Conservation (phyloP, 64 coral and sea anemone species). For the Astreopora myriophthalma region DNA sequence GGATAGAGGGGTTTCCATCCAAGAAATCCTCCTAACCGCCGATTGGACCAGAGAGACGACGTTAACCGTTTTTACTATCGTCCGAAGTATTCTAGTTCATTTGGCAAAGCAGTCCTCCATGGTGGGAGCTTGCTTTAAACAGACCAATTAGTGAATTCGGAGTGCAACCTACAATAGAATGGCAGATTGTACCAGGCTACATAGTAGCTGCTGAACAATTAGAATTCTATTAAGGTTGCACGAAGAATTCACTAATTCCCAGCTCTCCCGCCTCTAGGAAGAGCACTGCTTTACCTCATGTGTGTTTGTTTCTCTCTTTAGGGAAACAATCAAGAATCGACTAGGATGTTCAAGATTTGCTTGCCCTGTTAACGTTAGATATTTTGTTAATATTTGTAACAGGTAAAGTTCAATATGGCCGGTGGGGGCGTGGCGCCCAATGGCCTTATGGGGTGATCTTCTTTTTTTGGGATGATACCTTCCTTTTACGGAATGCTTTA, state of each 20-base stretch:
- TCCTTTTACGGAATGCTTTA: not conserved
- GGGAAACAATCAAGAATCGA: too few species aligned
- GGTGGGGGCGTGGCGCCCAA: not conserved
- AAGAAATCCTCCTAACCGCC: not conserved
- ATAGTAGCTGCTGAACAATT: not conserved
- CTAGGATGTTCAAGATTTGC: too few species aligned
- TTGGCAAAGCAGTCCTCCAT: not conserved
- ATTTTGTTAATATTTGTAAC: too few species aligned
- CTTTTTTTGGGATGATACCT: not conserved
- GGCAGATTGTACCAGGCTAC: not conserved
- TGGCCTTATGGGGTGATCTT: not conserved
- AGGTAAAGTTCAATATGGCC: not conserved
- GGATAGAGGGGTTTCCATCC: not conserved
- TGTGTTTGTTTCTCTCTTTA: too few species aligned
- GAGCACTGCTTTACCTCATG: too few species aligned
- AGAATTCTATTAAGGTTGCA: not conserved
- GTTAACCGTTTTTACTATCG: not conserved
- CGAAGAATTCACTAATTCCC: too few species aligned
- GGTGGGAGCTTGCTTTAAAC: not conserved
- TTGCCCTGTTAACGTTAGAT: too few species aligned
- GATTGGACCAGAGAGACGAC: not conserved
- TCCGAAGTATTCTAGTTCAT: not conserved
- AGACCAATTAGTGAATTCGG: not conserved
- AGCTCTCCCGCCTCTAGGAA: too few species aligned
- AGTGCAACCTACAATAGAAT: not conserved